A percentile compares a stretch with the other conserved stretches of the same genome.
Evolutionary conservation across 1,140 invertebrate genomes (phyloP).

Genomic region (Lanistes nyassanus): DNA sequence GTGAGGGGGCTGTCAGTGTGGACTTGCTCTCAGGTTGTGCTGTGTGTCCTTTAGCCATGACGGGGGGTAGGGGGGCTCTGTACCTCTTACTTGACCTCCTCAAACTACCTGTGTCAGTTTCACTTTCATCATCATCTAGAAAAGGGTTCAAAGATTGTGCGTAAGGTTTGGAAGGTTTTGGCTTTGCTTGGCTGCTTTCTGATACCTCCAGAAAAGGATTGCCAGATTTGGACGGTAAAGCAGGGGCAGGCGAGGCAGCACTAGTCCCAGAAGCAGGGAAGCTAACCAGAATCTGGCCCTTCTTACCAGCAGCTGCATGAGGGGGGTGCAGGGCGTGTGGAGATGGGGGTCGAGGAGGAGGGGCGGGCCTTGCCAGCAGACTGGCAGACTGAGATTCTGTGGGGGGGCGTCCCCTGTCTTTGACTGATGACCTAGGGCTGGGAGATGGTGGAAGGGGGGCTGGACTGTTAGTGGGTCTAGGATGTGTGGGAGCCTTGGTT

Average conservation of each 20-base stretch:
- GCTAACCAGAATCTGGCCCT: slow-evolving; percentile 37
- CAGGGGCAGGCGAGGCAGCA: slow-evolving; percentile 16
- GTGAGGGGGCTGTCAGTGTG: neutral
- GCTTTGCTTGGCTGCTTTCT: slow-evolving; percentile 1
- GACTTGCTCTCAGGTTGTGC: neutral
- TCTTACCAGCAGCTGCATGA: neutral
- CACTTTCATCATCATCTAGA: slow-evolving; percentile 4
- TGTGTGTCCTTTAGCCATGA: neutral
- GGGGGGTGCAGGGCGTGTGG: neutral
- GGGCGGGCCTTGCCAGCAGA: neutral
- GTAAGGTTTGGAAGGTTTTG: neutral
- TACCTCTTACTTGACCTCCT: slow-evolving; percentile 17
- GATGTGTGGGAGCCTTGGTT: slow-evolving; percentile 25
- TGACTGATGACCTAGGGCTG: slow-evolving; percentile 21
- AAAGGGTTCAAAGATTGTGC: slow-evolving; percentile 4
- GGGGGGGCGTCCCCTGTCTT: slow-evolving; percentile 1
- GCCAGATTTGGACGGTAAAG: slow-evolving; percentile 1
- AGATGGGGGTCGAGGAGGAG: slow-evolving; percentile 16
- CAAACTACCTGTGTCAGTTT: slow-evolving; percentile 14
- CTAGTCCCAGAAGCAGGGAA: slow-evolving; percentile 21
- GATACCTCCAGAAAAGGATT: slow-evolving; percentile 19
- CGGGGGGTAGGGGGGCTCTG: slow-evolving; percentile 17
- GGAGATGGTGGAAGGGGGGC: slow-evolving; percentile 12
- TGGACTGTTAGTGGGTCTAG: slow-evolving; percentile 13
- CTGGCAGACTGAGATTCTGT: slow-evolving; percentile 1